phyloP scores from a whole-genome alignment of 2,797 vertebrate species.

The Bovichtus diacanthus region DNA sequence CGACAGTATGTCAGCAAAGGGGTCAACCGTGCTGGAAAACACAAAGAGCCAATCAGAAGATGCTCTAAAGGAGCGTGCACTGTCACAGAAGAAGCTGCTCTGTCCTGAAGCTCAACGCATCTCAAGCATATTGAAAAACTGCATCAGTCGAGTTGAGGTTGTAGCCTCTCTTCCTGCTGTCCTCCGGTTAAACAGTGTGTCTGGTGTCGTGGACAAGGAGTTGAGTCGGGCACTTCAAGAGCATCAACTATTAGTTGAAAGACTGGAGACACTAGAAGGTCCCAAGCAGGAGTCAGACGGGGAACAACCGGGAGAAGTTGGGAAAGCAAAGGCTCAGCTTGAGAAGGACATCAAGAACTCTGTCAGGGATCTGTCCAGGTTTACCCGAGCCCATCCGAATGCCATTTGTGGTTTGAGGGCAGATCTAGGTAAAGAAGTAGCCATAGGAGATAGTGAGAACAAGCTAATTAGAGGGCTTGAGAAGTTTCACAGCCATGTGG shows the following conservation, averaged over 20 bases:
- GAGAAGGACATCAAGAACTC: slow-evolving; percentile 77
- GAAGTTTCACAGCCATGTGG: slow-evolving; percentile 79
- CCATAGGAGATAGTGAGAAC: slow-evolving; percentile 33
- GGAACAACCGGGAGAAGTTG: slow-evolving; percentile 1
- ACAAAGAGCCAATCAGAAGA: slow-evolving; percentile 41
- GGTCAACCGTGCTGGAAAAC: background rate
- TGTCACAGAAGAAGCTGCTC: slow-evolving; percentile 66
- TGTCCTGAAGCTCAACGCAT: slow-evolving; percentile 84
- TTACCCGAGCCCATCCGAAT: slow-evolving; percentile 67
- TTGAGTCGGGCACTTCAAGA: slow-evolving; percentile 64
- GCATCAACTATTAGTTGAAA: slow-evolving; percentile 73
- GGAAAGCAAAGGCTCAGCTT: slow-evolving; percentile 27
- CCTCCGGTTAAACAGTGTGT: slow-evolving; percentile 38
- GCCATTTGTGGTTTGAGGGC: slow-evolving; percentile 59
- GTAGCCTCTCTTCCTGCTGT: slow-evolving; percentile 78
- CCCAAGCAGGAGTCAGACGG: slow-evolving; percentile 5
- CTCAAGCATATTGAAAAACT: slow-evolving; percentile 84
- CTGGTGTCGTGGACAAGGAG: slow-evolving; percentile 55
- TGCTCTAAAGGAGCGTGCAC: slow-evolving; percentile 47
- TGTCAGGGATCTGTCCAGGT: slow-evolving; percentile 82
- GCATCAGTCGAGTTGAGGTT: slow-evolving; percentile 83
- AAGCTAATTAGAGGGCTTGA: slow-evolving; percentile 71
- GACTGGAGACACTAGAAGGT: slow-evolving; percentile 56
- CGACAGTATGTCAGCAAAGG: slow-evolving; percentile 54
- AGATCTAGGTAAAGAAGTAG: slow-evolving; percentile 17